Evolutionary conservation across 2,888 invertebrate species (phyloP).

Genomic region (Hedya salicella): DNA sequence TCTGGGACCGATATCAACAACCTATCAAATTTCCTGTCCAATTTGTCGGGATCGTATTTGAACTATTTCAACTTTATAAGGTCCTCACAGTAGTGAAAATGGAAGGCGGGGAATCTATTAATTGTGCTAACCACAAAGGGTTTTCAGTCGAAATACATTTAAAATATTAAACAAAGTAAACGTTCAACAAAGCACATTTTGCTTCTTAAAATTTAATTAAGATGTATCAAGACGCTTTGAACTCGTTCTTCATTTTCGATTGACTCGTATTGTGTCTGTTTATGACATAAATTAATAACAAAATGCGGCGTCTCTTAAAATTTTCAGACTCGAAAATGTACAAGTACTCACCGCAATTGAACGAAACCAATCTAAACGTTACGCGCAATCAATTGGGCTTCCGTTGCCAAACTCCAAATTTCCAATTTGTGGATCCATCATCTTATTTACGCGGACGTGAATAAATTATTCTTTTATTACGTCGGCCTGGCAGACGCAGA

Average conservation of each 20-base stretch:
- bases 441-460: slow-evolving; percentile 78
- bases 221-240: background rate
- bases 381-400: slow-evolving; percentile 49
- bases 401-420: slow-evolving; percentile 56
- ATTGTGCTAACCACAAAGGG: background rate
- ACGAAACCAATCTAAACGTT: slow-evolving; percentile 35
- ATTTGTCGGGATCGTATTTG: slow-evolving; percentile 6
- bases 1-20: slow-evolving; percentile 27
- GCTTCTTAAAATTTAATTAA: background rate
- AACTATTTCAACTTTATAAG: slow-evolving; percentile 8
- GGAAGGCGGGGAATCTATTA: too few relatives aligned
- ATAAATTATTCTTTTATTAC: slow-evolving; percentile 84
- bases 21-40: slow-evolving; percentile 19
- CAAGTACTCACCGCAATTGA: slow-evolving; percentile 21
- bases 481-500: slow-evolving; percentile 74
- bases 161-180: background rate
- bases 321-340: slow-evolving; percentile 7
- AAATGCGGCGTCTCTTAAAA: background rate
- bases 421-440: slow-evolving; percentile 67
- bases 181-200: background rate
- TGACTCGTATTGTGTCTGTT: too few relatives aligned
- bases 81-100: background rate
- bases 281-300: background rate
- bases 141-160: background rate
- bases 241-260: background rate